These are phyloP conservation scores for Andrena marginata DNA, from an alignment of 2,888 invertebrate species.

Conservation along the genomic window DNA sequence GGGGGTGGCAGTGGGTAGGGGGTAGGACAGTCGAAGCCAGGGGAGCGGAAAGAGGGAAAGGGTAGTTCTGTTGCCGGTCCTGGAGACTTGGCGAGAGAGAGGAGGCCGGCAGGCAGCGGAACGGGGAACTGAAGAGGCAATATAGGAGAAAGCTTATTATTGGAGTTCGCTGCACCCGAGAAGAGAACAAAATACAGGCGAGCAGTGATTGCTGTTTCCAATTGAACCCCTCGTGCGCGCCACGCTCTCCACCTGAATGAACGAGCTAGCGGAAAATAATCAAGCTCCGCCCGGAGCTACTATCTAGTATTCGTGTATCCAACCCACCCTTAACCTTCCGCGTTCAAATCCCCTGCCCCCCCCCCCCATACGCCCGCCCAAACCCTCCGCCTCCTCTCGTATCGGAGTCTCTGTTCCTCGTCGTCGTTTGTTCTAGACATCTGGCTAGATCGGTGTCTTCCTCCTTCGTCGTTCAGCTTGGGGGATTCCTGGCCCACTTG, in stretches of 20 bases:
- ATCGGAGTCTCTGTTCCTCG: constrained; percentile 50
- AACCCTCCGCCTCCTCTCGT: constrained; percentile 24
- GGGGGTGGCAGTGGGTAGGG: constrained; percentile 48
- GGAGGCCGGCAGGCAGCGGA: constrained; percentile 56
- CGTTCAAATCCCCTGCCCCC: constrained; percentile 42
- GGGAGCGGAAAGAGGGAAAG: constrained; percentile 66
- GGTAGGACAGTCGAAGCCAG: constrained; percentile 65
- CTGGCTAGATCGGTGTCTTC: constrained; percentile 47
- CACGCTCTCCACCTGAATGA: constrained; percentile 84
- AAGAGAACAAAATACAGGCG: constrained; percentile 85
- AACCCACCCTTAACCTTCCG: constrained; percentile 68
- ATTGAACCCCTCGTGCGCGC: constrained; percentile 84
- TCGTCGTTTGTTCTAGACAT: constrained; percentile 62
- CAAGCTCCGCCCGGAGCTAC: constrained; percentile 84
- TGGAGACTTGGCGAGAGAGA: constrained; percentile 58
- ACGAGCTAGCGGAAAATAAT: constrained; percentile 85
- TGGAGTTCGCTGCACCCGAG: constrained; percentile 83
- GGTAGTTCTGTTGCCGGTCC: constrained; percentile 68
- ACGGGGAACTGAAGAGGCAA: constrained; percentile 83
- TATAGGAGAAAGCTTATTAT: constrained; percentile 85
- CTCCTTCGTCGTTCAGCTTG: constrained; percentile 13
- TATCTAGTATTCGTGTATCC: constrained; percentile 78
- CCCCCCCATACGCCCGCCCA: not conserved
- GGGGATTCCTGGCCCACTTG: not conserved
- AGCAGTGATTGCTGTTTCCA: constrained; percentile 85